Percentiles rank a stretch among this genome's conserved stretches.
phyloP scores from a whole-genome alignment of 2,113 vertebrate genomes.

The Hydrolagus affinis region DNA sequence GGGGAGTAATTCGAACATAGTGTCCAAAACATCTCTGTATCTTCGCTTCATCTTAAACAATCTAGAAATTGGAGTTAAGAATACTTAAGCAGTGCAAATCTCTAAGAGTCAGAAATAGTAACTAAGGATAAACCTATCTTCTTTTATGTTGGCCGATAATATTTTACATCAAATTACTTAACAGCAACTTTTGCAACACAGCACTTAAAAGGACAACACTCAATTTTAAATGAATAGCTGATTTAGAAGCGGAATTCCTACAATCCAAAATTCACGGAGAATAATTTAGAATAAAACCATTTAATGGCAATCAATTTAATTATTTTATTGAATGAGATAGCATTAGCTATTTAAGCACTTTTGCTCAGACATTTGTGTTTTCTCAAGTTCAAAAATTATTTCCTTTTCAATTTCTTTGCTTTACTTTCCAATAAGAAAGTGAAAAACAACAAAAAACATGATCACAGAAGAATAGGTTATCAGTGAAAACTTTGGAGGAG shows the following conservation, averaged over 20 bases:
- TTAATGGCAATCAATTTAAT: neutral
- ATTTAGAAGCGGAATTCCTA: neutral
- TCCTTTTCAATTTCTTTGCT: too few relatives aligned
- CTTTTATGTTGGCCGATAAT: slow-evolving; percentile 39
- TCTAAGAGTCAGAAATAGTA: slow-evolving; percentile 2
- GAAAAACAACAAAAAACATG: neutral
- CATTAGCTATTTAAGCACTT: neutral
- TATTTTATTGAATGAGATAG: neutral
- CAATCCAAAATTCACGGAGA: neutral
- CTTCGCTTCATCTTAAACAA: slow-evolving; percentile 90
- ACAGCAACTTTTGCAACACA: too few relatives aligned
- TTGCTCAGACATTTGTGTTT: neutral
- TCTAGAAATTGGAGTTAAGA: slow-evolving; percentile 48
- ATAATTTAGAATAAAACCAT: neutral
- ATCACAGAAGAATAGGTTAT: neutral
- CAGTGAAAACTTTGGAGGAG: neutral
- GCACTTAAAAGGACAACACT: too few relatives aligned
- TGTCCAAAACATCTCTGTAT: slow-evolving; percentile 91
- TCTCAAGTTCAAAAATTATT: neutral
- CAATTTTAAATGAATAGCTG: neutral
- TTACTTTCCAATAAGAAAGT: neutral
- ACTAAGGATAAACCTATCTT: slow-evolving; percentile 33
- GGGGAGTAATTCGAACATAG: slow-evolving; percentile 93
- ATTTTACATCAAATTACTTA: slow-evolving; percentile 19
- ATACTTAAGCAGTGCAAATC: neutral